Conservation (phyloP, 2,797 vertebrate genomes). For the Notamacropus eugenii region DNA sequence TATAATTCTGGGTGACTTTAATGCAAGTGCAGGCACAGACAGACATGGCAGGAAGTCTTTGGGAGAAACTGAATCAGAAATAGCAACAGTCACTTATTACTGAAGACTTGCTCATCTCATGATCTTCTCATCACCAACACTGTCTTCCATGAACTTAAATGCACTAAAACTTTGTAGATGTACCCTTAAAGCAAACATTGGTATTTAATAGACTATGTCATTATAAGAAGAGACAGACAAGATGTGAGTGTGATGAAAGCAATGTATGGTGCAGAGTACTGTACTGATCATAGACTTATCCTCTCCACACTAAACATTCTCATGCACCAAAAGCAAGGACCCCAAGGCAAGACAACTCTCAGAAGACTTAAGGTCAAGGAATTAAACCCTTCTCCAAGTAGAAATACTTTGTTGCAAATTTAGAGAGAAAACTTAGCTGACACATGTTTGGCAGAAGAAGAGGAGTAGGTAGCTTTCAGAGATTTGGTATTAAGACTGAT, state of each 20-base stretch:
- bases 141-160: background rate
- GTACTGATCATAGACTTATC: background rate
- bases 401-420: background rate
- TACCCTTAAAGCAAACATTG: background rate
- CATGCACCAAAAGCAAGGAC: background rate
- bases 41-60: background rate
- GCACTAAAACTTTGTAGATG: background rate
- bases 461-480: background rate
- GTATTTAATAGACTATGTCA: background rate
- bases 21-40: background rate
- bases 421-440: background rate
- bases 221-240: background rate
- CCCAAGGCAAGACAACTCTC: background rate
- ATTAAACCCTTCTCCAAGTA: background rate
- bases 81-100: background rate
- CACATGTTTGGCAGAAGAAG: background rate
- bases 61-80: background rate
- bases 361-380: background rate
- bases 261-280: background rate
- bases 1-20: background rate
- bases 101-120: background rate
- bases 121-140: background rate
- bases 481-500: background rate
- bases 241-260: background rate
- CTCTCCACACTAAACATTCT: background rate